Evolutionary conservation across 2,888 invertebrate genomes (phyloP).

Genomic region (Phragmatobia fuliginosa): DNA sequence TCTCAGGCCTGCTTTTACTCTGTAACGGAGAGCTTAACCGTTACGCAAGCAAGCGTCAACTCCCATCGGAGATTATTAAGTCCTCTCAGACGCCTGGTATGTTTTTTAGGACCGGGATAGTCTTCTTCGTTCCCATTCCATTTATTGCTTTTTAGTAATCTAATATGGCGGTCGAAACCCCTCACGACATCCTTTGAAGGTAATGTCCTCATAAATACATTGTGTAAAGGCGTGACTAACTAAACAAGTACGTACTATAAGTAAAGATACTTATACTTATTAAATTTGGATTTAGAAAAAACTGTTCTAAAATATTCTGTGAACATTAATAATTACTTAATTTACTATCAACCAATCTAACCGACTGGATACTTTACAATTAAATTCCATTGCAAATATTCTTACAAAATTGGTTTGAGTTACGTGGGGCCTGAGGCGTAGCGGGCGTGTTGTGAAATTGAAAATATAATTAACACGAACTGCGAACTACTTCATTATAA

Average conservation of each 20-base stretch:
- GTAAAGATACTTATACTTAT: too few species aligned
- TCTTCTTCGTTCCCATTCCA: background rate
- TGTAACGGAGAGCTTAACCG: background rate
- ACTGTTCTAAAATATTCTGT: background rate
- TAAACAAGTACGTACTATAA: too few species aligned
- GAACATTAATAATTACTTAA: too few species aligned
- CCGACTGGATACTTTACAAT: conserved; percentile 43
- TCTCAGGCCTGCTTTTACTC: background rate
- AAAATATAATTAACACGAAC: conserved; percentile 78
- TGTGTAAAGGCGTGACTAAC: background rate
- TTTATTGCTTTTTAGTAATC: too few species aligned
- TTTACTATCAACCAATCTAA: conserved; percentile 33
- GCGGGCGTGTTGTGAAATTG: conserved; percentile 73
- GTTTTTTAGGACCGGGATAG: background rate
- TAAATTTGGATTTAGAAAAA: too few species aligned
- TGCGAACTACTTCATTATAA: conserved; percentile 74
- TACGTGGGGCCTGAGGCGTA: conserved; percentile 63
- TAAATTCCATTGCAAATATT: conserved; percentile 60
- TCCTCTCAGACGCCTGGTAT: background rate
- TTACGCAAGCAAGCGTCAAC: background rate
- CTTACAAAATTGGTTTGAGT: conserved; percentile 60
- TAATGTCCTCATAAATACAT: background rate
- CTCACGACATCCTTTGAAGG: background rate
- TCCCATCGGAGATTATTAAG: background rate
- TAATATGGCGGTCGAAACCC: background rate